These are phyloP conservation scores for Antigone vipio DNA, from an alignment of 2,113 vertebrate species.

Conservation along the genomic window DNA sequence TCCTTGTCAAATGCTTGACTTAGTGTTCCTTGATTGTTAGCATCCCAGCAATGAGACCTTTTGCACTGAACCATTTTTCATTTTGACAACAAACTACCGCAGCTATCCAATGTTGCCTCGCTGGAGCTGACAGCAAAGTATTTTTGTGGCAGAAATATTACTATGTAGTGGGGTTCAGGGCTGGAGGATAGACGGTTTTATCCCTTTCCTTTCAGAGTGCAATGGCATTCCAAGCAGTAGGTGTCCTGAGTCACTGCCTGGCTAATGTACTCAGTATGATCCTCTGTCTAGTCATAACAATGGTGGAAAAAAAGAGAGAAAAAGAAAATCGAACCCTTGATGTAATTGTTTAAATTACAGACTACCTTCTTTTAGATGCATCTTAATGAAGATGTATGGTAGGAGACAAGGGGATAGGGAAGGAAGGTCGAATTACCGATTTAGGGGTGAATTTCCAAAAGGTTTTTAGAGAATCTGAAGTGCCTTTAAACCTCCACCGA, in stretches of 20 bases:
- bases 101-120: constrained; percentile 69
- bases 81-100: constrained; percentile 81
- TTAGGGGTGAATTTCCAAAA: constrained; percentile 61
- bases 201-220: constrained; percentile 58
- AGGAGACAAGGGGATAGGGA: not conserved
- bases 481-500: constrained; percentile 60
- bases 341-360: constrained; percentile 15
- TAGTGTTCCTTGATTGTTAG: constrained; percentile 77
- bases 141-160: constrained; percentile 85
- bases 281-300: constrained; percentile 80
- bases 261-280: constrained; percentile 77
- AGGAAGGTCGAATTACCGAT: constrained; percentile 8
- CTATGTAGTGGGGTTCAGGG: constrained; percentile 41
- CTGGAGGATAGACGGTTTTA: constrained; percentile 62
- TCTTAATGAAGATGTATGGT: constrained; percentile 22
- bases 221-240: constrained; percentile 77
- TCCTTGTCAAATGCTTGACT: constrained; percentile 83
- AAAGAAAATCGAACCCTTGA: not conserved
- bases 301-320: not conserved
- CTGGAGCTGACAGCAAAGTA: constrained; percentile 77
- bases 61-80: constrained; percentile 84
- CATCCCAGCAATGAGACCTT: constrained; percentile 80
- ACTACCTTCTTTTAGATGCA: constrained; percentile 13
- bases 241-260: constrained; percentile 75
- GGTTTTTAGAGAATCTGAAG: constrained; percentile 66